Evolutionary conservation across 2,888 invertebrate genomes (phyloP), one percentile per base, ranked within the genome.

Genomic region (Argyra leucocephala): DNA sequence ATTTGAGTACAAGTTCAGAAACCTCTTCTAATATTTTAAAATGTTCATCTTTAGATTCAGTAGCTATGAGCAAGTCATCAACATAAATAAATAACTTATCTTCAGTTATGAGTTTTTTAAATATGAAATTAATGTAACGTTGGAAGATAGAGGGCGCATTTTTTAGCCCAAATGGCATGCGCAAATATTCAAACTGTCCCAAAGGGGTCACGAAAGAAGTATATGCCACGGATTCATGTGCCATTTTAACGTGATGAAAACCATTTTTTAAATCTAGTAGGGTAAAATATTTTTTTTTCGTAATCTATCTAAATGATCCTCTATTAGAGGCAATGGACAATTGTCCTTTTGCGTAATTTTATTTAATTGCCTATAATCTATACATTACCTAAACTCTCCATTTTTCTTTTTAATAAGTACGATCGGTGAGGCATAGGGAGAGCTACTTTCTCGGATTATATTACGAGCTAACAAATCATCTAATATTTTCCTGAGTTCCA

Each of bases 181-280:
- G 26, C 10, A 67, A 22, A 26, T 66, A 69, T 61, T 70, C 69
- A 66, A 63, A 70, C 57, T 72, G 71, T 18, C 71, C 70, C 36
- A 68, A 37, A 18, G 70, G 70, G 3, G 71, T 71, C 7, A 72
- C 71, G 67, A 72, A 72, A 18, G 71, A 66, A 5, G 69, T 72
- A 22, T 64, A 72, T 57, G 68, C 69, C 1, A 68, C 66, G 1
- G 71, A 71, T 9, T 70, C 64, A 7, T 67, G 66, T 5, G 65
- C 63, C 58, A 72, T 64, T 5, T 61, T 65, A 3, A 71, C 66
- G 22, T 71, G 71, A 62, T 70, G 66, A 59, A 71, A 71, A 24
- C 71, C 71, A 37, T 69, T 68, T 37, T 67, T 68, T 21, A 71
- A 58, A 31, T 71, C 71, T 3, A 71, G 65, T 6, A 69, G 57